A percentile compares a stretch with the other conserved stretches of the same genome.
Conservation (phyloP, 2,797 vertebrate genomes). For the Ctenosaura bakeri region DNA sequence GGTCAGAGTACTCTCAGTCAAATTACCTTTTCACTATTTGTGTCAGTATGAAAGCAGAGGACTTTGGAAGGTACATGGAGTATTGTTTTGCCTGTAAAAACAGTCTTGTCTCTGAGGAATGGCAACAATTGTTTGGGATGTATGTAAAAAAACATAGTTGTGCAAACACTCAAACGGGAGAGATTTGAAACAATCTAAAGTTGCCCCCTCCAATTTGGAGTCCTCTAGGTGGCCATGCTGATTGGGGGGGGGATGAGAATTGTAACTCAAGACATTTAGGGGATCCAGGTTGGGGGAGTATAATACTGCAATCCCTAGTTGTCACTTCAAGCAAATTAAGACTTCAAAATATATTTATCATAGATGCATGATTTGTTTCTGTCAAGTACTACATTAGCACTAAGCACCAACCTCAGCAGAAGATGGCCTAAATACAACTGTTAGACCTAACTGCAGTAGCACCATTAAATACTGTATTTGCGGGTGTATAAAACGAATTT, state of each 20-base stretch:
- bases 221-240: background rate
- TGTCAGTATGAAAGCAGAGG: background rate
- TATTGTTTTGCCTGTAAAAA: slow-evolving; percentile 27
- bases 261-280: background rate
- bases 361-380: background rate
- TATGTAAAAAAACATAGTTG: background rate
- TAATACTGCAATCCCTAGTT: no score
- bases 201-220: background rate
- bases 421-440: no score
- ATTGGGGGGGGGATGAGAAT: background rate
- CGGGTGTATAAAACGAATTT: no score
- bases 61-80: slow-evolving; percentile 61
- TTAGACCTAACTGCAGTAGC: no score
- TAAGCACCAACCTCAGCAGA: background rate
- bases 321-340: no score
- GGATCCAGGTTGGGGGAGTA: background rate
- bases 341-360: background rate
- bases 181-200: background rate
- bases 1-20: slow-evolving; percentile 63
- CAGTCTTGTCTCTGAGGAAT: background rate
- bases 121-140: background rate
- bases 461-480: no score
- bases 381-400: background rate
- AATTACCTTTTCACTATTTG: slow-evolving; percentile 60
- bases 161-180: background rate